A percentile compares a stretch with the other conserved stretches of the same genome.
Conservation (phyloP, 2,797 vertebrate species). For the Coccyzus lansbergi region DNA sequence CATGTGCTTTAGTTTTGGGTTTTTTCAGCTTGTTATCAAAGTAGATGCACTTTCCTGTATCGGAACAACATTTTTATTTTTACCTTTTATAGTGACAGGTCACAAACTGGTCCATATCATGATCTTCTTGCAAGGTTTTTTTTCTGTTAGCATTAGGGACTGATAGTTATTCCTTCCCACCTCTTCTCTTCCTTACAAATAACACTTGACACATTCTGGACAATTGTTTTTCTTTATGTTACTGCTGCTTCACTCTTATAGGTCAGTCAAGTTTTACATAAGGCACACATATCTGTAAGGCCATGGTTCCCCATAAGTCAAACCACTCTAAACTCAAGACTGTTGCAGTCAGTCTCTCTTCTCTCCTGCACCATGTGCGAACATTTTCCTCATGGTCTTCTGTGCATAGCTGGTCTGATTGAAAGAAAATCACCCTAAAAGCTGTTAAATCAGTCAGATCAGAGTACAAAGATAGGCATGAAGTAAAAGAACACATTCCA, state of each 20-base stretch:
- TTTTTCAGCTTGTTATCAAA: neutral
- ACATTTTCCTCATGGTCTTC: neutral
- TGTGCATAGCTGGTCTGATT: rapidly evolving
- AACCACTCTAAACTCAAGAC: neutral
- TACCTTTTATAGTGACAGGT: neutral
- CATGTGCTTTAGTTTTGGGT: neutral
- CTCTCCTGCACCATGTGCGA: neutral
- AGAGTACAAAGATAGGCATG: neutral
- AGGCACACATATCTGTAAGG: neutral
- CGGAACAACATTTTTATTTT: neutral
- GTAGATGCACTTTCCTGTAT: neutral
- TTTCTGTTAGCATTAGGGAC: neutral
- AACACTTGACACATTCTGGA: neutral
- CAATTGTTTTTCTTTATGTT: neutral
- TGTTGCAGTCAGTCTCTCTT: neutral
- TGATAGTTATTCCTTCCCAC: neutral
- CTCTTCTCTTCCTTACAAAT: neutral
- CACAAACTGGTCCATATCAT: neutral
- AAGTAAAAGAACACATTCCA: neutral
- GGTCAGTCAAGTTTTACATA: neutral
- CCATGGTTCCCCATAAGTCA: neutral
- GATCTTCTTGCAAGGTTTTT: neutral
- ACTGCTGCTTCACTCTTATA: neutral
- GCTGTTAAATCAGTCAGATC: neutral
- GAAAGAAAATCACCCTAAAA: neutral